Conservation (phyloP, 2,888 invertebrate species). For the Perdita meconis region DNA sequence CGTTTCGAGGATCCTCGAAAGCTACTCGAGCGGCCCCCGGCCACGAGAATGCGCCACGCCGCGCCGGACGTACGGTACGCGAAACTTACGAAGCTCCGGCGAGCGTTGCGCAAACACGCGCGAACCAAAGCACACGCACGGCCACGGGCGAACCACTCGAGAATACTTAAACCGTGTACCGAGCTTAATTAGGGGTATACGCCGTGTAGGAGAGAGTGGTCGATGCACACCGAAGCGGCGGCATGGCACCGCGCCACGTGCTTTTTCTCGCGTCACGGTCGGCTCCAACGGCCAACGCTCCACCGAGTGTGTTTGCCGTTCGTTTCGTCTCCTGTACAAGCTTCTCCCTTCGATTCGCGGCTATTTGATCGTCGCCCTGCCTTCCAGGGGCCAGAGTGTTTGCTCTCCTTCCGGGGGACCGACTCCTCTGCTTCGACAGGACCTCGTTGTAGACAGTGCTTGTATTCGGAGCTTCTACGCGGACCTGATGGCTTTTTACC, state of each 20-base stretch:
- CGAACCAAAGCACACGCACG: slow-evolving; percentile 40
- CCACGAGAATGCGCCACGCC: slow-evolving; percentile 56
- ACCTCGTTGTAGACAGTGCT: background rate
- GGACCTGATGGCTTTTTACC: too few species aligned
- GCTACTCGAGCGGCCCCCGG: slow-evolving; percentile 65
- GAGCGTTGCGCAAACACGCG: slow-evolving; percentile 51
- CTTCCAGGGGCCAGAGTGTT: slow-evolving; percentile 60
- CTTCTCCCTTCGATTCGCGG: slow-evolving; percentile 13
- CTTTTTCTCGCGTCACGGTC: slow-evolving; percentile 56
- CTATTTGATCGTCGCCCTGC: slow-evolving; percentile 57
- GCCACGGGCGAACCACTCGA: slow-evolving; percentile 46
- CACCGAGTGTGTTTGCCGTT: slow-evolving; percentile 71
- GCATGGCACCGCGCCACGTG: slow-evolving; percentile 75
- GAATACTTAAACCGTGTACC: slow-evolving; percentile 65
- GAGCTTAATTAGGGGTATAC: slow-evolving; percentile 76
- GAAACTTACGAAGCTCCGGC: slow-evolving; percentile 45
- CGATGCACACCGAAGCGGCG: slow-evolving; percentile 67
- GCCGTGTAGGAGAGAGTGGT: slow-evolving; percentile 64
- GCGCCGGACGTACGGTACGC: slow-evolving; percentile 54
- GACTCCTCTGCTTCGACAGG: slow-evolving; percentile 37
- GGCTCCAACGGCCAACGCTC: slow-evolving; percentile 23
- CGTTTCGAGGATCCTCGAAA: slow-evolving; percentile 67
- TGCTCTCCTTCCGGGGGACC: slow-evolving; percentile 63
- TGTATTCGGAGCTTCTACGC: background rate
- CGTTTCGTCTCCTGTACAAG: slow-evolving; percentile 58